Evolutionary conservation across 2,888 invertebrate species (phyloP), one percentile per base, ranked within the genome.

Genomic region (Rosalia funebris): DNA sequence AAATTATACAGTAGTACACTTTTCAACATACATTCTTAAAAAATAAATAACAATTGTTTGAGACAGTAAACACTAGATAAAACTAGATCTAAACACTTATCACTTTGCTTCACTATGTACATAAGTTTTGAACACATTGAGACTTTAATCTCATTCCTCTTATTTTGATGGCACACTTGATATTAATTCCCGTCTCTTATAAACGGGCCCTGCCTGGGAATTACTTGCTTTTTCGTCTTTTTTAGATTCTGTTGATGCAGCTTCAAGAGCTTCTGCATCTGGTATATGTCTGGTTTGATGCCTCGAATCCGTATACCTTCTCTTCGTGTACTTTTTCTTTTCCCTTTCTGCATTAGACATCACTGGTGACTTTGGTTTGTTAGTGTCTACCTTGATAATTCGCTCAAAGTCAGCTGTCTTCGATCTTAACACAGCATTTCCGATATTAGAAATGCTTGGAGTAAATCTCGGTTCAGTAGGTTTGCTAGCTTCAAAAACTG

Each of bases 121-220:
- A 61, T 54, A 52, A 66, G 45, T 62, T 63, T 56, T 71, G 72
- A 72, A 72, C 71, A 72, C 71, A 72, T 66, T 14, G 20, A 46
- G 25, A 12, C 19, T 39, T 31, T n/a, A 37, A 37, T 41, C 31
- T 36, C 45, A 17, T 25, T 37, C 36, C 14, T 12, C 17, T 69
- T 65, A 75, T 58, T 78, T 79, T 9, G 77, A 73, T 17, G 85
- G 88, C 62, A 91, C 91, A 81, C 92, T 92, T 39, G 92, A 91
- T 74, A 93, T 93, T 57, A 93, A 83, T 81, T 92, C 92, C 62
- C 91, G 87, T 63, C 93, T 83, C 81, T 93, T 93, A 86, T 92
- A 93, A 14, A 91, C 87, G 52, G 86, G 86, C 62, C 83, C 82
- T 60, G 62, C 72, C 77, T 77, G 73, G 20, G 78, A 70, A 36